These are phyloP conservation scores for Archips crataeganus DNA, from an alignment of 2,888 invertebrate genomes.

Conservation along the genomic window DNA sequence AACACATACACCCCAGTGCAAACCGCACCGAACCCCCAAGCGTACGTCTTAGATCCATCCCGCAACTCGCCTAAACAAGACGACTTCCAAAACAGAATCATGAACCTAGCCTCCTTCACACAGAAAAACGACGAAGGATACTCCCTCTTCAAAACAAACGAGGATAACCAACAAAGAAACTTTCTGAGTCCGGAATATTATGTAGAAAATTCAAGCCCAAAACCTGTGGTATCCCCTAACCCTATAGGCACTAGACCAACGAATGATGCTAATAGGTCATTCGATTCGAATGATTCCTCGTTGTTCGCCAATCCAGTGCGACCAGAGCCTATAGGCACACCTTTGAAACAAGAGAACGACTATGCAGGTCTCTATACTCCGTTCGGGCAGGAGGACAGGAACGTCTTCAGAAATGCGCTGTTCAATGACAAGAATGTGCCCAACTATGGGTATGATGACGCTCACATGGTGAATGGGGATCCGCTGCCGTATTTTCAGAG, in stretches of 20 bases:
- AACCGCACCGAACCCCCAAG: slow-evolving; percentile 44
- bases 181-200: slow-evolving; percentile 71
- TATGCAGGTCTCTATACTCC: slow-evolving; percentile 68
- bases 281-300: slow-evolving; percentile 63
- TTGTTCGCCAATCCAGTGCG: slow-evolving; percentile 61
- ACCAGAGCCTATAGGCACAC: slow-evolving; percentile 55
- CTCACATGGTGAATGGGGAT: slow-evolving; percentile 66
- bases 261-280: slow-evolving; percentile 52
- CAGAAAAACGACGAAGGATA: slow-evolving; percentile 81
- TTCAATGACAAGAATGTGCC: slow-evolving; percentile 67
- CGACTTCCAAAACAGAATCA: slow-evolving; percentile 70
- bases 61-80: slow-evolving; percentile 60
- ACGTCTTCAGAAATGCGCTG: slow-evolving; percentile 73
- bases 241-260: slow-evolving; percentile 76
- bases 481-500: slow-evolving; percentile 78
- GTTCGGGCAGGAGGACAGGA: slow-evolving; percentile 74
- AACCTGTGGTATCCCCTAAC: slow-evolving; percentile 72
- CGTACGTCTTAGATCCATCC: slow-evolving; percentile 54
- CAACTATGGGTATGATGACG: slow-evolving; percentile 52
- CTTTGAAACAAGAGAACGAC: slow-evolving; percentile 57
- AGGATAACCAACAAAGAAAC: slow-evolving; percentile 65
- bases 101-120: slow-evolving; percentile 78
- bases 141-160: slow-evolving; percentile 72
- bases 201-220: slow-evolving; percentile 60
- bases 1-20: slow-evolving; percentile 60